phyloP scores from a whole-genome alignment of 1,140 invertebrate genomes.

The Penaeus indicus region DNA sequence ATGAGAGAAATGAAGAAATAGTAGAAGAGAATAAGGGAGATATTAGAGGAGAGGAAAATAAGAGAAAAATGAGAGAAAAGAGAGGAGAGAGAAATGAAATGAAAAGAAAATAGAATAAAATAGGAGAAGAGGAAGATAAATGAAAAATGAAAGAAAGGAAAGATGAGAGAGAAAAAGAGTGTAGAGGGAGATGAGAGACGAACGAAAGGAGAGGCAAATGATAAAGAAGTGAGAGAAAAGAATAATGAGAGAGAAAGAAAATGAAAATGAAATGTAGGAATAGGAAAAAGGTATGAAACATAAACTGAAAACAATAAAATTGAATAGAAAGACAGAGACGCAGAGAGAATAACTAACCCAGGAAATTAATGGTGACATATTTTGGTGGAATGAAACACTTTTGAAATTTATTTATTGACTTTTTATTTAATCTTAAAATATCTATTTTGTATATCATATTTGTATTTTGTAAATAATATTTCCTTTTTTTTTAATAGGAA shows the following conservation, averaged over 20 bases:
- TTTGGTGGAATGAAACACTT: no score
- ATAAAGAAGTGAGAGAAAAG: neutral
- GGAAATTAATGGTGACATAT: no score
- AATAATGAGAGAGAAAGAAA: neutral
- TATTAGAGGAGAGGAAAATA: no score
- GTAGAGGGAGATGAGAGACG: neutral
- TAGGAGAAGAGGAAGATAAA: neutral
- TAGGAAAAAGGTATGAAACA: neutral
- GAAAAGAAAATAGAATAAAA: no score
- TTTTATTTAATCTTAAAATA: no score
- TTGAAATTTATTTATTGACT: no score
- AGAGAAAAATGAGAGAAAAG: no score
- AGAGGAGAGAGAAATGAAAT: no score
- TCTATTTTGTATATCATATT: neutral
- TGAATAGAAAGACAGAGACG: conserved; percentile 5
- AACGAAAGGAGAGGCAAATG: neutral
- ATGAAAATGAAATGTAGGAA: neutral
- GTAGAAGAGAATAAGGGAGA: no score
- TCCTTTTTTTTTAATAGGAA: neutral
- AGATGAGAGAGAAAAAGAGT: neutral
- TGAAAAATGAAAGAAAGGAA: neutral
- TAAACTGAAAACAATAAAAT: neutral
- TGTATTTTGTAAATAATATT: neutral
- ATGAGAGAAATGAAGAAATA: no score
- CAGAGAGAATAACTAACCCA: no score